Evolutionary conservation across 2,797 vertebrate species (phyloP), one percentile per base, ranked within the genome.

Genomic region (Sternarchorhynchus goeldii): DNA sequence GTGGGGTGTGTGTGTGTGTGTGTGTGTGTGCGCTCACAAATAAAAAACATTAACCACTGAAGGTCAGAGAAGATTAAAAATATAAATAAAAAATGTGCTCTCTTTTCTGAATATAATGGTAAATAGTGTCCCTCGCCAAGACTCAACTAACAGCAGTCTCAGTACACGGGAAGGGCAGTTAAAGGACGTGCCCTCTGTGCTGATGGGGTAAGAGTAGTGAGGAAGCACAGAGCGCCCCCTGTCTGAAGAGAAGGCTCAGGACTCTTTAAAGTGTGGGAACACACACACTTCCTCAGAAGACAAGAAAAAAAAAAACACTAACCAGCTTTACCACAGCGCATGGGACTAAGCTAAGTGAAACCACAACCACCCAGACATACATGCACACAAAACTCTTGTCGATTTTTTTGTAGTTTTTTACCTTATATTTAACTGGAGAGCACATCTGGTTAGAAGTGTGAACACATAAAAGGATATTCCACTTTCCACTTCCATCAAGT

Each of bases 221-320:
- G 36, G 65, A 79, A 53, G 45, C 60, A 41, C 2, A 56, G 39
- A 58, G 75, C 73, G 74, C 85, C 84, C 81, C 80, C 84, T 78
- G 65, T 70, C 83, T 82, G 58, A 75, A 21, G 50, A 58, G 64
- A 12, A 41, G 32, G 58, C 69, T 50, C 59, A 32, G 14, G 31
- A 18, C 29, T 81, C 45, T 53, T 31, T 63, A 77, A 62, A 86
- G 80, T 77, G 84, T 87, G 85, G 84, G 85, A 88, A 86, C 78
- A 76, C 69, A 73, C 58, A 79, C 73, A 80, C 77, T 84, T 84
- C 81, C 81, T 84, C 64, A 41, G 41, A 62, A 59, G 21, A 25
- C 25, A 75, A 50, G 60, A 76, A 53, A 78, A 74, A 82, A 81
- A 79, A 57, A 50, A 50, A 14, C 12, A 1, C 73, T 77, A 82